Percentiles rank a stretch among this genome's conserved stretches.
phyloP scores from a whole-genome alignment of 2,888 invertebrate species.

The Acronicta psi region DNA sequence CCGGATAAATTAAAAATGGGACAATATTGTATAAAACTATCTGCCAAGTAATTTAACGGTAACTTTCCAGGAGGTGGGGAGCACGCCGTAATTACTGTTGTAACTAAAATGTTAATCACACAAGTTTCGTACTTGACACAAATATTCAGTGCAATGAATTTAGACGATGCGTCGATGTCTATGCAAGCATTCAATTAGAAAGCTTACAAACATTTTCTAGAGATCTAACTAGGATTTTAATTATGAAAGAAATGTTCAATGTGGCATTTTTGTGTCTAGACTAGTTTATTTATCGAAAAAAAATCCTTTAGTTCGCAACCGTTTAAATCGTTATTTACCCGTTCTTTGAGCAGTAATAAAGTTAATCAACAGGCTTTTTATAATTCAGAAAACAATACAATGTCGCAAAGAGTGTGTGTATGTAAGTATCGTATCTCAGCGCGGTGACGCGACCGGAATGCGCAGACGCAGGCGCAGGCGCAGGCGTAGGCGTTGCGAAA shows the following conservation, averaged over 20 bases:
- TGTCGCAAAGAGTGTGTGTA: conserved; percentile 28
- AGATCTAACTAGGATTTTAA: too few species aligned
- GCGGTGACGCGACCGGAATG: conserved; percentile 55
- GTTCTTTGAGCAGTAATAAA: not conserved
- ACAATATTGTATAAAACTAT: too few species aligned
- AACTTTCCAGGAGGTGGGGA: too few species aligned
- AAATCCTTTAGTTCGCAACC: too few species aligned
- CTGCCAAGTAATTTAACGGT: too few species aligned
- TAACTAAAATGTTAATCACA: conserved; percentile 66
- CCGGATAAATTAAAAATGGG: too few species aligned
- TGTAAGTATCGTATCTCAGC: conserved; percentile 25
- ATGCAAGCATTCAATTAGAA: conserved; percentile 3
- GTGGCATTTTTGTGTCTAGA: too few species aligned
- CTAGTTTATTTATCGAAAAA: too few species aligned
- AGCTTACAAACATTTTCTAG: too few species aligned
- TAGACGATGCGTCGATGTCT: conserved; percentile 38
- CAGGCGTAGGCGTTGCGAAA: conserved; percentile 51
- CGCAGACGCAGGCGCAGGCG: too few species aligned
- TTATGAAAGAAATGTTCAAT: too few species aligned
- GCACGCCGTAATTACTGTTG: too few species aligned
- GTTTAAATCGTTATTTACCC: not conserved
- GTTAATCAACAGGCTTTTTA: conserved; percentile 15
- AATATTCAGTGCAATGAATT: conserved; percentile 60
- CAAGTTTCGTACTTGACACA: conserved; percentile 68
- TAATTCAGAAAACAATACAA: conserved; percentile 37